phyloP scores from a whole-genome alignment of 2,113 vertebrate species.

The Trichechus manatus region DNA sequence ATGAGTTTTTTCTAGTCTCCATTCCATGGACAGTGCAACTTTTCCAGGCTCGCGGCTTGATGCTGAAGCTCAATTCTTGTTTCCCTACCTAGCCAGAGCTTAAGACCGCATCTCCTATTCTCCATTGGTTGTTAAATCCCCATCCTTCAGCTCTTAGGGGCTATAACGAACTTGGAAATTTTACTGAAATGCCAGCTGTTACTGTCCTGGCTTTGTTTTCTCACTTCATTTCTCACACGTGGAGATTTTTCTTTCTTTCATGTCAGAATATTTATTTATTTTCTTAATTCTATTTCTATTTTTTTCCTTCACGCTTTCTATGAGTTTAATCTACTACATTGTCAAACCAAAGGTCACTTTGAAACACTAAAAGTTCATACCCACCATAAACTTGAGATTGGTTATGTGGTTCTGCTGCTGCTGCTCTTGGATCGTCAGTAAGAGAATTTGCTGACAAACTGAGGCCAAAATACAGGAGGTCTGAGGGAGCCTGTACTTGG shows the following conservation, averaged over 20 bases:
- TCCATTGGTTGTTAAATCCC: background rate
- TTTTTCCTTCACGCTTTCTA: background rate
- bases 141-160: background rate
- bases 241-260: slow-evolving; percentile 54
- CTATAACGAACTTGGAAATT: slow-evolving; percentile 14
- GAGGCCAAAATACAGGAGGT: slow-evolving; percentile 43
- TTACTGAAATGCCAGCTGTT: background rate
- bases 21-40: background rate
- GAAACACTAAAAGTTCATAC: background rate
- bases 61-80: background rate
- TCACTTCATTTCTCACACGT: background rate
- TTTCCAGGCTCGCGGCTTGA: slow-evolving; percentile 22
- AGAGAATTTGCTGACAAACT: slow-evolving; percentile 50
- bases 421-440: background rate
- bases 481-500: slow-evolving; percentile 33
- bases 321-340: slow-evolving; percentile 19
- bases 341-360: slow-evolving; percentile 53
- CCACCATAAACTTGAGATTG: slow-evolving; percentile 40
- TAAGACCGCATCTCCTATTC: background rate
- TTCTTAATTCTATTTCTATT: slow-evolving; percentile 30
- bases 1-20: background rate
- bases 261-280: slow-evolving; percentile 1
- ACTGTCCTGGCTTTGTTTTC: slow-evolving; percentile 42
- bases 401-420: background rate
- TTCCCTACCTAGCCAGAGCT: background rate